Evolutionary conservation across 2,113 vertebrate species (phyloP).

Genomic region (Aramus guarauna): DNA sequence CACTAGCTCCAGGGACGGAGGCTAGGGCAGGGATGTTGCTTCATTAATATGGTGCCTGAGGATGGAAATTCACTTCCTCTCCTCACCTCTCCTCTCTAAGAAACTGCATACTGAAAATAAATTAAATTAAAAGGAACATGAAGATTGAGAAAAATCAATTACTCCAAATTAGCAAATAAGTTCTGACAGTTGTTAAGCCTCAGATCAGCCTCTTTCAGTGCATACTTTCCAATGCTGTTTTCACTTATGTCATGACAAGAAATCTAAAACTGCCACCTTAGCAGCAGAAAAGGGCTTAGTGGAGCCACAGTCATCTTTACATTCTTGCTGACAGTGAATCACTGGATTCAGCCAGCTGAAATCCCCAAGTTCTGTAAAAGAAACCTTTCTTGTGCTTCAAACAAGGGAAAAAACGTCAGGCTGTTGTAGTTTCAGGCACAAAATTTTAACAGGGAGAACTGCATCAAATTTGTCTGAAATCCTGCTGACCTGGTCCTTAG

Average conservation of each 20-base stretch:
- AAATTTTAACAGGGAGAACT: not conserved
- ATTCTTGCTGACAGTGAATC: slow-evolving; percentile 18
- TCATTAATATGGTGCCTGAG: not conserved
- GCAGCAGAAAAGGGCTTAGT: slow-evolving; percentile 2
- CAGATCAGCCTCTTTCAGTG: not conserved
- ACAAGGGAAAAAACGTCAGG: not conserved
- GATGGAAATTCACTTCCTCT: not conserved
- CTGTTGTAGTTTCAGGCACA: not conserved
- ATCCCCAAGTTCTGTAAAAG: not conserved
- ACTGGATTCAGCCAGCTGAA: slow-evolving; percentile 3
- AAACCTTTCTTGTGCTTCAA: not conserved
- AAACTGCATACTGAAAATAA: not conserved
- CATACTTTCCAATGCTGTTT: not conserved
- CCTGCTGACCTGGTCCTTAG: not conserved
- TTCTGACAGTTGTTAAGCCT: not conserved
- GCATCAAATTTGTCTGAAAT: not conserved
- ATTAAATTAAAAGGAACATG: not conserved
- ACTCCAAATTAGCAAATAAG: not conserved
- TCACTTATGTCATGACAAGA: not conserved
- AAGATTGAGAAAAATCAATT: slow-evolving; percentile 31
- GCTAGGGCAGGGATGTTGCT: not conserved
- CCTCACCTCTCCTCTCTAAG: not conserved
- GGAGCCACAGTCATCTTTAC: not conserved
- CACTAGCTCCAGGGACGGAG: not conserved
- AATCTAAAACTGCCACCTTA: not conserved